Evolutionary conservation across 1,140 invertebrate genomes (phyloP), one percentile per base, ranked within the genome.

Genomic region (Zaprionus ornatus): DNA sequence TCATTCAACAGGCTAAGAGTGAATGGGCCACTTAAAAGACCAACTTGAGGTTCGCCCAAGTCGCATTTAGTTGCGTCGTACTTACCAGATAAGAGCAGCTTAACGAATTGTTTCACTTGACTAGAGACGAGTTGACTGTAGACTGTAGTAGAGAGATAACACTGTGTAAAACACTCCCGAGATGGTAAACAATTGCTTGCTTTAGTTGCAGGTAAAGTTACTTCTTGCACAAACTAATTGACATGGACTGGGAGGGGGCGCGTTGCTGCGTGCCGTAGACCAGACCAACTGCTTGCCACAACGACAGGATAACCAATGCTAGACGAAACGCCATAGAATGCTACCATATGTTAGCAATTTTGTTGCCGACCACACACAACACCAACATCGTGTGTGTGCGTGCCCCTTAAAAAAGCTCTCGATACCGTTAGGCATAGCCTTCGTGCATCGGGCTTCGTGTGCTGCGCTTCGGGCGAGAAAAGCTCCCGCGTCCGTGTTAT

Each of bases 301-400:
- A 84, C 84, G 78, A 67, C 80, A 87, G 84, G 85, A 87, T 81
- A 75, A 77, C 62, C 59, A 87, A 87, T 87, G 84, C 56, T 90
- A 79, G 85, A 73, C 71, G 83, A 63, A 78, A 62, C 84, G 77
- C 80, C 77, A 84, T 79, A 66, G 77, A 90, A 84, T 66, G 68
- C 85, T 81, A 68, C 84, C 84, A 87, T 87, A 87, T 87, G 84
- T 69, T 87, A 90, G 84, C 68, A 70, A 79, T 87, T 75, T 65
- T 37, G 50, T 60, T 25, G 52, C 48, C 65, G 54, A 35, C 21
- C 37, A 29, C 29, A 29, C 25, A 21, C 65, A 25, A 35, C 29
- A 42, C 6, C 40, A 42, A 17, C 40, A 42, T 57, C 35, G 64
- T 2, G 15, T 57, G 74, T 64, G 64, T 2, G 17, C 52, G 74